Conservation (phyloP, 2,888 invertebrate genomes). For the Lithodes maja region DNA sequence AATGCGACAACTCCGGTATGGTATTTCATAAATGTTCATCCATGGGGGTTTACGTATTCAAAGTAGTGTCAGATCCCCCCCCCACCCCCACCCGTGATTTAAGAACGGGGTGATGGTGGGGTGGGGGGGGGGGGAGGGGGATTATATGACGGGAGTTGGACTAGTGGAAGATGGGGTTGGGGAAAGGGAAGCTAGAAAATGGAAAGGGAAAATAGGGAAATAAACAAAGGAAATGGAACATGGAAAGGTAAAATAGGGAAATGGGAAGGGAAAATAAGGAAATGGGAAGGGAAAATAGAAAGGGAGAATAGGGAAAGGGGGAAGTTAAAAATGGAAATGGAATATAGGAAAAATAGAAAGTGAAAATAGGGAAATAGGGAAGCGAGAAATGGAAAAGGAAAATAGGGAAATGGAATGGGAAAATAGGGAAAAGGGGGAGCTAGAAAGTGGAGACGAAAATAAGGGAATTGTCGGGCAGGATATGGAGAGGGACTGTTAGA, state of each 20-base stretch:
- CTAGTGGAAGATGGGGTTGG: neutral
- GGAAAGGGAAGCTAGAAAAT: neutral
- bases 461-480: no score
- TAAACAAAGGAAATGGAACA: no score
- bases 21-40: slow-evolving; percentile 17
- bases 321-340: neutral
- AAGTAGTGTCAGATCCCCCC: slow-evolving; percentile 13
- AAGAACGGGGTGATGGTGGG: neutral
- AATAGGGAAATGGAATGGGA: no score
- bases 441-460: no score
- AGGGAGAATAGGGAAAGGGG: neutral
- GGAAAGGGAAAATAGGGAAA: neutral
- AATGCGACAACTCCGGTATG: slow-evolving; percentile 8
- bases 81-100: neutral
- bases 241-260: neutral
- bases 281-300: neutral
- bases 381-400: no score
- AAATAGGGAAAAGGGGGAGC: no score
- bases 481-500: no score
- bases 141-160: neutral
- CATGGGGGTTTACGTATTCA: slow-evolving; percentile 20
- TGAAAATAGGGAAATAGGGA: neutral
- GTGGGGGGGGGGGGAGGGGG: neutral
- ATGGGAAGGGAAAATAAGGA: neutral
- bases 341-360: neutral